Base-by-base conservation (phyloP, 2,113 vertebrate genomes). In the Forbesichthys agassizii region DNA sequence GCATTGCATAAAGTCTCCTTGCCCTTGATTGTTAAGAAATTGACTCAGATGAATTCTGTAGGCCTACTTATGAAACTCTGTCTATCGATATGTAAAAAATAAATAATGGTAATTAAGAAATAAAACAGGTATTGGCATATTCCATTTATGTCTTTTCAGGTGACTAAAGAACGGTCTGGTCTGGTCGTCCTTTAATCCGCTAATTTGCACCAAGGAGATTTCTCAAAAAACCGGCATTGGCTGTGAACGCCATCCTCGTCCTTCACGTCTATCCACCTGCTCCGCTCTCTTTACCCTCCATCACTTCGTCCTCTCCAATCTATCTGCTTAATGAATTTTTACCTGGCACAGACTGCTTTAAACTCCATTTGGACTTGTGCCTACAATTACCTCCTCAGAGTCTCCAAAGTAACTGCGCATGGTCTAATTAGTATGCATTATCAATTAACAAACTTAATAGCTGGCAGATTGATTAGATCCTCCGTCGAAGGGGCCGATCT, bases 401-500 rank as follows among this genome's bases (percentile, higher is more conserved):
- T 96, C 96, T 98, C 96, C 95, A 95, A 96, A 97, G 97, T 96
- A 98, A 96, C 96, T 91, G 94, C 91, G 93, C 94, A 90, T 93
- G 92, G 95, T 94, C 96, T 98, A 98, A 99, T 99, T 98, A 99
- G 97, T 99, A 99, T 98, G 97, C 96, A 98, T 98, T 99, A 98
- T 97, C 97, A 98, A 99, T 99, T 98, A 99, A 98, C 95, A 95
- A 95, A 97, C 95, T 96, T 99, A 99, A 99, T 98, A 96, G 95
- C 96, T 94, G 94, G 96, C 96, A 99, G 96, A 98, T 98, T 99
- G 97, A 99, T 98, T 96, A 96, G 95, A 97, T 99, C 97, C 96
- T 96, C 95, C 94, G 95, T 96, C 96, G 95, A 92, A 95, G 94
- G 92, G 81, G 77, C 76, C 75, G 85, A 85, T 92, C 95, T 95